phyloP scores from a whole-genome alignment of 2,113 vertebrate genomes.

The Rafetus swinhoei region DNA sequence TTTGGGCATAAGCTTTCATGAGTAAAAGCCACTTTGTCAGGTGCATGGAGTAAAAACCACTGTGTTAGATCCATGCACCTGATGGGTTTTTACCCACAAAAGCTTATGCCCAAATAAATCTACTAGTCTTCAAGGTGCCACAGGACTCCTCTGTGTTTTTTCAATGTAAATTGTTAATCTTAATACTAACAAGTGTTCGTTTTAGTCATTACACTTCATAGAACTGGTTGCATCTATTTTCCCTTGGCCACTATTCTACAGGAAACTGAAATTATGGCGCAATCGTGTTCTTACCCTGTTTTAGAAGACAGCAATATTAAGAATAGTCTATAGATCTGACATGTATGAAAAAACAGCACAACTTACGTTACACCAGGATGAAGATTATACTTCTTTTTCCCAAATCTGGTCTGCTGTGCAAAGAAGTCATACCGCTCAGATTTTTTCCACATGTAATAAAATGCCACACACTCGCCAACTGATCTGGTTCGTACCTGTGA shows the following conservation, averaged over 20 bases:
- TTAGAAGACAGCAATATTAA: background rate
- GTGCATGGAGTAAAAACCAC: too few species aligned
- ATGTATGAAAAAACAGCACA: background rate
- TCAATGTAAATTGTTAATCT: background rate
- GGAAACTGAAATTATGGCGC: accelerated
- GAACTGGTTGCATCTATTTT: background rate
- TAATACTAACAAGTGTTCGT: background rate
- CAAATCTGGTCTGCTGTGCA: constrained; percentile 96
- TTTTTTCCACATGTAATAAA: constrained; percentile 99
- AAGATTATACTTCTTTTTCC: constrained; percentile 98
- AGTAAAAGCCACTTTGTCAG: too few species aligned
- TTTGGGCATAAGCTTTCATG: too few species aligned
- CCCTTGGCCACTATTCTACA: background rate
- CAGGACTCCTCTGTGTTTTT: too few species aligned
- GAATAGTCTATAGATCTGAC: background rate
- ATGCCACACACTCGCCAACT: constrained; percentile 98
- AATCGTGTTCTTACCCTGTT: accelerated
- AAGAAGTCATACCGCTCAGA: constrained; percentile 98
- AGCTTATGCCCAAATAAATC: too few species aligned
- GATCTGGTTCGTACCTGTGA: constrained; percentile 96
- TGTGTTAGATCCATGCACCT: too few species aligned
- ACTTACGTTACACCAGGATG: constrained; percentile 97
- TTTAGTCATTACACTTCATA: background rate
- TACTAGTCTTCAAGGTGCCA: too few species aligned
- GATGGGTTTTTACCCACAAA: too few species aligned